Percentiles rank a stretch among this genome's conserved stretches.
Evolutionary conservation across 2,113 vertebrate genomes (phyloP).

Genomic region (Corydoras sp.): DNA sequence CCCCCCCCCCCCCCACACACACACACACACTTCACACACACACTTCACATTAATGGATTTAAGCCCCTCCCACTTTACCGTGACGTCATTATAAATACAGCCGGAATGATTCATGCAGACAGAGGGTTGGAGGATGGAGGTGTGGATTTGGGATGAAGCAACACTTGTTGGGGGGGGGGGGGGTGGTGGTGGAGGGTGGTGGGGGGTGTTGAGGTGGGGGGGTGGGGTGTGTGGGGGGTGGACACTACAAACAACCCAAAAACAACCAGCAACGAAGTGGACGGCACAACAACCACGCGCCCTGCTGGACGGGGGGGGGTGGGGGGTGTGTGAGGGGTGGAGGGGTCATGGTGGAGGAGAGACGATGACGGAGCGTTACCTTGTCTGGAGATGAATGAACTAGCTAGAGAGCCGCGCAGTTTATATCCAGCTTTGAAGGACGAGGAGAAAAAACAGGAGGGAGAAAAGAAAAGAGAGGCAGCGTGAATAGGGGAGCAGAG

Average conservation of each 20-base stretch:
- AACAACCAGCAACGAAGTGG: conserved; percentile 36
- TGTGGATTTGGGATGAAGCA: too few relatives aligned
- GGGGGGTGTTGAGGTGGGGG: neutral
- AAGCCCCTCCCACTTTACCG: too few relatives aligned
- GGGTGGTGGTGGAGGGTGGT: conserved; percentile 1
- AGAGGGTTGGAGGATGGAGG: too few relatives aligned
- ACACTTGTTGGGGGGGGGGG: neutral
- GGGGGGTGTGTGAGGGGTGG: conserved; percentile 39
- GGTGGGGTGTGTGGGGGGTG: neutral
- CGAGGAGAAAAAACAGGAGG: conserved; percentile 38
- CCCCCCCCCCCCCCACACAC: rapidly evolving
- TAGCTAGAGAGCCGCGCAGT: conserved; percentile 74
- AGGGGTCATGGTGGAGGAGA: conserved; percentile 42
- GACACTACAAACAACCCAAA: conserved; percentile 22
- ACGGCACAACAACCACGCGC: conserved; percentile 37
- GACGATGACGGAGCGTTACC: conserved; percentile 62
- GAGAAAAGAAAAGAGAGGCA: conserved; percentile 42
- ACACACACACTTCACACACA: too few relatives aligned
- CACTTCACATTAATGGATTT: too few relatives aligned
- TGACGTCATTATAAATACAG: too few relatives aligned
- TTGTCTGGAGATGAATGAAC: conserved; percentile 78
- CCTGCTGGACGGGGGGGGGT: conserved; percentile 38
- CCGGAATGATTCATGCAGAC: too few relatives aligned
- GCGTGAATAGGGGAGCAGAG: conserved; percentile 55
- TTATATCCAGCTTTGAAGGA: conserved; percentile 73